Percentiles rank a stretch among this genome's conserved stretches.
phyloP scores from a whole-genome alignment of 2,888 invertebrate genomes.

The Synanthedon tipuliformis region DNA sequence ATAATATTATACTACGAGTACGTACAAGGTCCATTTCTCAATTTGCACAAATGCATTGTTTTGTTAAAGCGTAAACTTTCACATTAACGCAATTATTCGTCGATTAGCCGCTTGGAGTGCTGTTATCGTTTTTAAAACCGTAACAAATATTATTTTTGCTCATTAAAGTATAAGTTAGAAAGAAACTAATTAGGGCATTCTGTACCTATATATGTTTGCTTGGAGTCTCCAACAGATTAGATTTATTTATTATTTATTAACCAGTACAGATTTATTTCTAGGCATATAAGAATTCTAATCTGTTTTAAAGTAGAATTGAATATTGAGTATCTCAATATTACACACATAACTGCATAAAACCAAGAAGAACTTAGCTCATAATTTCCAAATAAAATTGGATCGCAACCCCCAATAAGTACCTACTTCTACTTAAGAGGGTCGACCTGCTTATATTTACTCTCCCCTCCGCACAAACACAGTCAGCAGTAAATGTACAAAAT shows the following conservation, averaged over 20 bases:
- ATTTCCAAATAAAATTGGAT: conserved; percentile 16
- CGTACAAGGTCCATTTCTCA: conserved; percentile 16
- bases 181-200: conserved; percentile 13
- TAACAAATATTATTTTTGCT: conserved; percentile 44
- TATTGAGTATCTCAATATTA: no score
- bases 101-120: conserved; percentile 55
- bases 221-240: no score
- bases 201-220: no score
- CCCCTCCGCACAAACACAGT: conserved; percentile 37
- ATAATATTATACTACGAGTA: no score
- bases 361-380: conserved; percentile 9
- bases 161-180: conserved; percentile 47
- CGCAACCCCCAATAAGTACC: conserved; percentile 15
- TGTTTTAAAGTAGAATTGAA: no score
- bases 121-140: conserved; percentile 45
- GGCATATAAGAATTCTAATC: no score
- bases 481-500: conserved; percentile 45
- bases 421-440: conserved; percentile 21
- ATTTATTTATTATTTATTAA: no score
- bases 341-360: no score
- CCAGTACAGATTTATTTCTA: no score
- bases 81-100: conserved; percentile 67
- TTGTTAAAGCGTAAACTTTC: conserved; percentile 62
- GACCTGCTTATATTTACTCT: conserved; percentile 26
- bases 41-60: conserved; percentile 56